A percentile compares a stretch with the other conserved stretches of the same genome.
Conservation (phyloP, 1,140 invertebrate genomes). For the Solen grandis region DNA sequence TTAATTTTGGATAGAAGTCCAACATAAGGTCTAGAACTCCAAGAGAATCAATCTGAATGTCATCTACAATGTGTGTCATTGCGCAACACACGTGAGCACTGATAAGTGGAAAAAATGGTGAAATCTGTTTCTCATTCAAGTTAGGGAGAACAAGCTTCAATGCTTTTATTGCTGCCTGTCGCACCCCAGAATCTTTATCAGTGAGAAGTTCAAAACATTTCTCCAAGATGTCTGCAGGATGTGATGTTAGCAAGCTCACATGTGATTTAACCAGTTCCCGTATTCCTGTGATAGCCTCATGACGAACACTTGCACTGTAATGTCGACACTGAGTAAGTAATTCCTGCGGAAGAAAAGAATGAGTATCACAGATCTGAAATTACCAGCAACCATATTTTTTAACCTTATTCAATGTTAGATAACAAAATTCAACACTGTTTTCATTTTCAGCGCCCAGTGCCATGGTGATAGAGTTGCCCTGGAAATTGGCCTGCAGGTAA, state of each 20-base stretch:
- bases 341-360: slow-evolving; percentile 83
- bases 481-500: too few relatives aligned
- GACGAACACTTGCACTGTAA: slow-evolving; percentile 87
- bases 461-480: not conserved
- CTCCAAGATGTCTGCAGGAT: slow-evolving; percentile 86
- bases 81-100: slow-evolving; percentile 90
- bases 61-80: slow-evolving; percentile 91
- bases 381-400: not conserved
- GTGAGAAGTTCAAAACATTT: slow-evolving; percentile 86
- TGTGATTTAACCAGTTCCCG: slow-evolving; percentile 85
- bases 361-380: not conserved
- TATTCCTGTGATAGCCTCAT: slow-evolving; percentile 87
- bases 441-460: not conserved
- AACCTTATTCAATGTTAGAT: not conserved
- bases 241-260: slow-evolving; percentile 82
- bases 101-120: slow-evolving; percentile 88
- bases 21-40: slow-evolving; percentile 86
- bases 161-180: slow-evolving; percentile 86
- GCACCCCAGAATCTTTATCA: slow-evolving; percentile 87
- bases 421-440: not conserved
- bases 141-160: slow-evolving; percentile 85
- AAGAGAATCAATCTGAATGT: slow-evolving; percentile 91
- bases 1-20: slow-evolving; percentile 83
- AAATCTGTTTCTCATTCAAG: slow-evolving; percentile 80
- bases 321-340: slow-evolving; percentile 88